Evolutionary conservation across 2,113 vertebrate genomes (phyloP), one percentile per base, ranked within the genome.

Genomic region (Protomyctophum bolini): DNA sequence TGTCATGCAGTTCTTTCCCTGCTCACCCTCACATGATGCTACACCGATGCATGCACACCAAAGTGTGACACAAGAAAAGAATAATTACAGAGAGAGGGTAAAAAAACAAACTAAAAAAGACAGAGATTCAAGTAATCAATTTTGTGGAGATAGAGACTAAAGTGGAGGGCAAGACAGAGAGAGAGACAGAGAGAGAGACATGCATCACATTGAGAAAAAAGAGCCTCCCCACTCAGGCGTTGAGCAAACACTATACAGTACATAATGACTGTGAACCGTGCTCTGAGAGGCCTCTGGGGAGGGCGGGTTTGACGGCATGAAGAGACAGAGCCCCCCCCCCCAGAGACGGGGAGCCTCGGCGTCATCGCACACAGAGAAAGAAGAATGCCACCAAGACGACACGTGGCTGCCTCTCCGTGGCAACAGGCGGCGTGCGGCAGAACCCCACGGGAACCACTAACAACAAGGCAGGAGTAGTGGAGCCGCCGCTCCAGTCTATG

Each of bases 231-330:
- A 76, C 50, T 62, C 14, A 61, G 78, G 73, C 49, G 4, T 41
- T 80, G 72, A 70, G 66, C 65, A 83, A 49, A 33, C 10, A 12
- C 41, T 73, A 28, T 55, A 68, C 65, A 75, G 59, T 33, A 57
- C 48, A 63, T 72, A 58, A 69, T 70, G 57, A 76, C 54, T 67
- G 82, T 72, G n/a, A 54, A 11, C 61, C 50, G 11, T 50, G 67
- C 63, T 77, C 66, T 68, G 52, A 8, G 52, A 63, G 65, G 86
- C 87, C 85, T 80, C 46, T 63, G 88, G 50, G 83, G 89, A 89
- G 67, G 65, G 76, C 0, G 2, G 72, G 72, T 41, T 81, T 83
- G 75, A 73, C 63, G 14, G 66, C 63, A 77, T 70, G 73, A 48
- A 73, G 58, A 74, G 72, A 79, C 33, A 6, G 73, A 45, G 4